phyloP scores from a whole-genome alignment of 2,113 vertebrate genomes.

The Anhinga rufa region DNA sequence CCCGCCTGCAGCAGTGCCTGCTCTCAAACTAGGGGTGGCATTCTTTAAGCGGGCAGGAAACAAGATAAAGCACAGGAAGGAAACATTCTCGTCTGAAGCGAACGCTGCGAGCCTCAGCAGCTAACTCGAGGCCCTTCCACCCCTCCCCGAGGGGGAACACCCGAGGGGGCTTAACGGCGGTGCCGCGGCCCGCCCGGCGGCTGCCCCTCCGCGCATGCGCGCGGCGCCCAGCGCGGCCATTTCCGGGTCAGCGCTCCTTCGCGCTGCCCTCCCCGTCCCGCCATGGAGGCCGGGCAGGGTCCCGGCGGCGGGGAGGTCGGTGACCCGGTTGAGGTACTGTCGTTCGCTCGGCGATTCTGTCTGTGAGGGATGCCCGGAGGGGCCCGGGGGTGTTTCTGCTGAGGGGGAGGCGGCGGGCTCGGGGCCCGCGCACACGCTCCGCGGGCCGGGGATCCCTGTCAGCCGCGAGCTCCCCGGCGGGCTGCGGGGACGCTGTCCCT shows the following conservation, averaged over 20 bases:
- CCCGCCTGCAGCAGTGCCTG: neutral
- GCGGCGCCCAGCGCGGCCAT: too few relatives aligned
- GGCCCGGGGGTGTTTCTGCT: neutral
- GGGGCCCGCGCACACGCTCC: too few relatives aligned
- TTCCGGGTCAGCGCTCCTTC: neutral
- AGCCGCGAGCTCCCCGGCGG: neutral
- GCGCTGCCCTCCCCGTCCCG: neutral
- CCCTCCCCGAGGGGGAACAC: accelerated
- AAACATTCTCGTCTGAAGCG: neutral
- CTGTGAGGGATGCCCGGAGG: neutral
- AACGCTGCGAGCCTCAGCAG: neutral
- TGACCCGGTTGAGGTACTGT: neutral
- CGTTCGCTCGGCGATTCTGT: too few relatives aligned
- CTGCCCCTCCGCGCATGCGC: neutral
- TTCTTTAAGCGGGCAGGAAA: neutral
- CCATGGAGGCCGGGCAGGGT: neutral
- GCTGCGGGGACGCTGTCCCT: neutral
- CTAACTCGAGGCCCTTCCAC: neutral
- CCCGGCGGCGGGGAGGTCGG: neutral
- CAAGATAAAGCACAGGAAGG: neutral
- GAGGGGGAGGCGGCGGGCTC: neutral
- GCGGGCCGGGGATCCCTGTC: neutral
- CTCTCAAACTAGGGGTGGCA: neutral
- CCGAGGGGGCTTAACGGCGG: accelerated
- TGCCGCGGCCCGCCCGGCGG: too few relatives aligned